A percentile compares a stretch with the other conserved stretches of the same genome.
Conservation (phyloP, 2,797 vertebrate species). For the Synaphobranchus kaupii region DNA sequence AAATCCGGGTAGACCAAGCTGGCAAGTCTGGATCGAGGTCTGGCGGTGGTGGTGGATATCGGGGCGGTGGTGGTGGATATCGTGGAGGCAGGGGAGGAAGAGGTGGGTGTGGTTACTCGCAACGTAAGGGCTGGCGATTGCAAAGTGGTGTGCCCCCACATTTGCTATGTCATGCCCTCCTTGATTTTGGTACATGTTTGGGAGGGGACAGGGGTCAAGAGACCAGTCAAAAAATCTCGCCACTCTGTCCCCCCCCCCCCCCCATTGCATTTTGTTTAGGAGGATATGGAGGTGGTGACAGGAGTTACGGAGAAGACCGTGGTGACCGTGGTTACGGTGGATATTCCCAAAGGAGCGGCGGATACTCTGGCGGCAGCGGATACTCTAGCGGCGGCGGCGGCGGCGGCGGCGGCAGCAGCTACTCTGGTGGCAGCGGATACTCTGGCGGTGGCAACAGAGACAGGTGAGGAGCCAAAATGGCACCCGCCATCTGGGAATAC, state of each 20-base stretch:
- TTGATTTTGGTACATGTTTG: not conserved
- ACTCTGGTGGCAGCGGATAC: constrained; percentile 50
- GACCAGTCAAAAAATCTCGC: not conserved
- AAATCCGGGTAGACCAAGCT: constrained; percentile 93
- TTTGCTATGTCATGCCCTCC: constrained; percentile 42
- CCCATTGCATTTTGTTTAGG: not conserved
- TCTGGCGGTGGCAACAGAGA: constrained; percentile 58
- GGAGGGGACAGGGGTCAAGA: not conserved
- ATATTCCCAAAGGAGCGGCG: constrained; percentile 13
- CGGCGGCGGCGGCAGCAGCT: constrained; percentile 53
- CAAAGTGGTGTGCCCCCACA: constrained; percentile 34
- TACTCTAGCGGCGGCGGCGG: constrained; percentile 39
- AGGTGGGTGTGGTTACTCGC: constrained; percentile 64
- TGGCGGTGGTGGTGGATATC: constrained; percentile 50
- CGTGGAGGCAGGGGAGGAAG: constrained; percentile 62
- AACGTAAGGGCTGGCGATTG: constrained; percentile 49
- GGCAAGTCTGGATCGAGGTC: constrained; percentile 84
- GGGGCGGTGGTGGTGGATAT: constrained; percentile 62
- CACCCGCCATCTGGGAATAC: not conserved
- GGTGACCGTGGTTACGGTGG: constrained; percentile 52
- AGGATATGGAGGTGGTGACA: constrained; percentile 57
- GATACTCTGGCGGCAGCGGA: constrained; percentile 25
- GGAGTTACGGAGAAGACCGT: constrained; percentile 54
- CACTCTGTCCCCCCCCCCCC: not conserved
- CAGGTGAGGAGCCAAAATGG: constrained; percentile 39